Base-by-base conservation (phyloP, 1,140 invertebrate genomes). In the Popillia japonica region DNA sequence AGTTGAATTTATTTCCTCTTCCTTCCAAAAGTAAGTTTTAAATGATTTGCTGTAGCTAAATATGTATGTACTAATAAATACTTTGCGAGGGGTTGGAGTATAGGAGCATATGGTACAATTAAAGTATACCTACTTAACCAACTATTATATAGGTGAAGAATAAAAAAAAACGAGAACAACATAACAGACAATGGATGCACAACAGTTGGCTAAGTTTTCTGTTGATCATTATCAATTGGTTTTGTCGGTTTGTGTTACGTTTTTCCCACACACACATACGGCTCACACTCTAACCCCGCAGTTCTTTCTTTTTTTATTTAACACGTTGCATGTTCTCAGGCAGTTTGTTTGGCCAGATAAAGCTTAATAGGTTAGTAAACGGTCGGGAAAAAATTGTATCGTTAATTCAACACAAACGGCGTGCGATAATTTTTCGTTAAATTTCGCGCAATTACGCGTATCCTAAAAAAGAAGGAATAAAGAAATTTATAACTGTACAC, bases 191-290 rank as follows among this genome's bases (percentile, higher is more conserved):
- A 48, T 48, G 44, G 44, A 48, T 14, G 44, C 44, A 48, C 44
- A 48, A 48, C 44, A 48, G 44, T 48, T 48, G 44, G 44, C 17
- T 48, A 42, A 7, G 44, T 6, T 48, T 48, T 10, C 44, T 48
- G 11, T 48, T 48, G 44, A 48, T 48, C 44, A 48, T 48, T 48
- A 48, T 48, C 44, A 48, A 48, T 48, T n/a, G 44, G 44, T 48
- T 48, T 48, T 48, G 44, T 48, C 44, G 44, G 44, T 48, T 48
- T 48, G 11, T 48, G 17, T 48, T 48, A 14, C 44, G n/a, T n/a
- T 48, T 48, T 48, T 48, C 44, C 44, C 44, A 48, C n/a, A n/a
- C n/a, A n/a, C n/a, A n/a, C n/a, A n/a, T n/a, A n/a, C n/a, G n/a
- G n/a, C n/a, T n/a, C n/a, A n/a, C n/a, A n/a, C n/a, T n/a, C n/a